Evolutionary conservation across 2,888 invertebrate genomes (phyloP).

Genomic region (Caenorhabditis becei): DNA sequence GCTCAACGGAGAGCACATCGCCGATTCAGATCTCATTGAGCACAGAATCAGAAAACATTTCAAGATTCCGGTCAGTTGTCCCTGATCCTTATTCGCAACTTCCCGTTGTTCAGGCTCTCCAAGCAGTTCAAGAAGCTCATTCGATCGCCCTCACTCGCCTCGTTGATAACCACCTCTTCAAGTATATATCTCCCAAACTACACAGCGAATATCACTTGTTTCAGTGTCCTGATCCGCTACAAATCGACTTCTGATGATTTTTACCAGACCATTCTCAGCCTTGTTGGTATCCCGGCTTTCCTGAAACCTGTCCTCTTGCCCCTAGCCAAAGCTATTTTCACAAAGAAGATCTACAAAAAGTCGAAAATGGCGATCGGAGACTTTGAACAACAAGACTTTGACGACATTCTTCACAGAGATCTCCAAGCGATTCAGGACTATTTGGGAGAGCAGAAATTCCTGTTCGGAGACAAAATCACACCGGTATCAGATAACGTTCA

Average conservation of each 20-base stretch:
- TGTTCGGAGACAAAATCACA: slow-evolving; percentile 95
- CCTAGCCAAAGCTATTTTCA: slow-evolving; percentile 21
- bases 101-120: slow-evolving; percentile 26
- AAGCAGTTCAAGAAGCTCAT: slow-evolving; percentile 36
- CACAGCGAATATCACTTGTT: background rate
- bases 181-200: slow-evolving; percentile 9
- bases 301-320: slow-evolving; percentile 35
- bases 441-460: slow-evolving; percentile 88
- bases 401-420: slow-evolving; percentile 33
- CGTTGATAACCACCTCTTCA: slow-evolving; percentile 52
- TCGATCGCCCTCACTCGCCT: slow-evolving; percentile 41
- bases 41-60: slow-evolving; percentile 46
- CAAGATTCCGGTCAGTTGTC: slow-evolving; percentile 38
- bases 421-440: slow-evolving; percentile 28
- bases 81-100: background rate
- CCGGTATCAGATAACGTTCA: slow-evolving; percentile 84
- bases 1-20: slow-evolving; percentile 62
- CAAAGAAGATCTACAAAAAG: slow-evolving; percentile 34
- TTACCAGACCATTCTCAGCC: slow-evolving; percentile 10
- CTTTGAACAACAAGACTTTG: slow-evolving; percentile 31
- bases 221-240: slow-evolving; percentile 49
- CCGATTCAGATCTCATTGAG: slow-evolving; percentile 58
- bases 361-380: slow-evolving; percentile 47
- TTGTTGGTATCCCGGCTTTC: slow-evolving; percentile 37
- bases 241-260: slow-evolving; percentile 22